These are phyloP conservation scores for Tigriopus japonicus DNA, from an alignment of 1,140 invertebrate species.

Conservation along the genomic window DNA sequence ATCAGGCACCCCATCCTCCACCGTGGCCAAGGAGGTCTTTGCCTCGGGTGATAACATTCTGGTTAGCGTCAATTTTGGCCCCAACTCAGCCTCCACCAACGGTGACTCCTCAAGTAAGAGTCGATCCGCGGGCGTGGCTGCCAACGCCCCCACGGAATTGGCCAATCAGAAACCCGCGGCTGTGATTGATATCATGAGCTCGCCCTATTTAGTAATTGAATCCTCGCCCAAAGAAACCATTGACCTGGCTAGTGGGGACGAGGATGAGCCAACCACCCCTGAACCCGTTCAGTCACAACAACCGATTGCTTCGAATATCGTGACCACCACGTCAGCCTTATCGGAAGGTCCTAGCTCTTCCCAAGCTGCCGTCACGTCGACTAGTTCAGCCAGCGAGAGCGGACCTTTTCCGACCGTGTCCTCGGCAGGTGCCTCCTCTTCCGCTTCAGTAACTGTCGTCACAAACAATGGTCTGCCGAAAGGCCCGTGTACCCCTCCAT, in stretches of 20 bases:
- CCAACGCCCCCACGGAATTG: too few species aligned
- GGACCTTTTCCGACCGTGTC: not conserved
- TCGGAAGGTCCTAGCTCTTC: not conserved
- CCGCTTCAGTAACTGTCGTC: not conserved
- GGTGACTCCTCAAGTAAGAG: not conserved
- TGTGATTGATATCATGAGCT: slow-evolving; percentile 11
- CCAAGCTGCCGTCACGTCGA: not conserved
- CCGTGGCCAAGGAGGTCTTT: slow-evolving; percentile 7
- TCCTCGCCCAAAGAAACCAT: not conserved
- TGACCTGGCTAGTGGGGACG: slow-evolving; percentile 9
- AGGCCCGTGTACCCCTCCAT: slow-evolving; percentile 5
- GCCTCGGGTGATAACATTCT: slow-evolving; percentile 10
- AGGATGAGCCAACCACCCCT: not conserved
- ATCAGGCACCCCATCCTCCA: not conserved
- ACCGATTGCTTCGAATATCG: not conserved
- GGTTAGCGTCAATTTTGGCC: slow-evolving; percentile 13
- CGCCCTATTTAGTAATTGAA: slow-evolving; percentile 10
- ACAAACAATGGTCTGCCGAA: not conserved
- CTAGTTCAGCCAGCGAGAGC: not conserved
- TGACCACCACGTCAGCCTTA: not conserved
- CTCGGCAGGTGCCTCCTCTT: not conserved
- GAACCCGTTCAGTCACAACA: not conserved
- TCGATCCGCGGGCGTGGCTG: not conserved
- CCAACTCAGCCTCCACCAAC: not conserved
- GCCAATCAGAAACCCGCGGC: not conserved